Percentiles rank a stretch among this genome's conserved stretches.
Conservation (phyloP, 2,888 invertebrate genomes). For the Tipula unca region DNA sequence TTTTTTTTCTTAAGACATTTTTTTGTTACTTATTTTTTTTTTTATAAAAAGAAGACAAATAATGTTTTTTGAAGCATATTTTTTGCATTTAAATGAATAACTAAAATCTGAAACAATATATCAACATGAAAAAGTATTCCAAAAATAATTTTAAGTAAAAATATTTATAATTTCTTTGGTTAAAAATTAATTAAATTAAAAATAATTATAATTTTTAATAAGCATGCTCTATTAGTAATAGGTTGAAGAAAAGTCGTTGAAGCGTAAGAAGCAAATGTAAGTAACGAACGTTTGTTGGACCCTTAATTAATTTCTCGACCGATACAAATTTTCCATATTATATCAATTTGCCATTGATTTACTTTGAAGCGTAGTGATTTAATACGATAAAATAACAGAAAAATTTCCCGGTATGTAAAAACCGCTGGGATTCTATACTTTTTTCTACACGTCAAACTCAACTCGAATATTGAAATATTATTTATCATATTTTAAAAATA, state of each 20-base stretch:
- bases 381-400: no score
- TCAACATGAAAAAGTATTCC: background rate
- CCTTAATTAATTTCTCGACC: background rate
- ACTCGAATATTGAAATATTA: no score
- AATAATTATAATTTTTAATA: background rate
- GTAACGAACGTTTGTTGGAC: background rate
- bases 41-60: conserved; percentile 38
- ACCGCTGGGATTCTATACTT: no score
- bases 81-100: conserved; percentile 26
- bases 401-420: no score
- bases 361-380: no score
- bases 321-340: no score
- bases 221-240: background rate
- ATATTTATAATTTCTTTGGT: background rate
- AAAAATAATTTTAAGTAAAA: background rate
- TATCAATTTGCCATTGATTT: no score
- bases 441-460: no score
- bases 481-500: no score
- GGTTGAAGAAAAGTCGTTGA: background rate
- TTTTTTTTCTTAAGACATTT: conserved; percentile 25
- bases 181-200: background rate
- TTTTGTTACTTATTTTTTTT: conserved; percentile 15
- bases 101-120: conserved; percentile 43
- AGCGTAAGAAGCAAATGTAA: background rate
- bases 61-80: conserved; percentile 41